Conservation (phyloP, 2,888 invertebrate species). For the Endomychus coccineus region DNA sequence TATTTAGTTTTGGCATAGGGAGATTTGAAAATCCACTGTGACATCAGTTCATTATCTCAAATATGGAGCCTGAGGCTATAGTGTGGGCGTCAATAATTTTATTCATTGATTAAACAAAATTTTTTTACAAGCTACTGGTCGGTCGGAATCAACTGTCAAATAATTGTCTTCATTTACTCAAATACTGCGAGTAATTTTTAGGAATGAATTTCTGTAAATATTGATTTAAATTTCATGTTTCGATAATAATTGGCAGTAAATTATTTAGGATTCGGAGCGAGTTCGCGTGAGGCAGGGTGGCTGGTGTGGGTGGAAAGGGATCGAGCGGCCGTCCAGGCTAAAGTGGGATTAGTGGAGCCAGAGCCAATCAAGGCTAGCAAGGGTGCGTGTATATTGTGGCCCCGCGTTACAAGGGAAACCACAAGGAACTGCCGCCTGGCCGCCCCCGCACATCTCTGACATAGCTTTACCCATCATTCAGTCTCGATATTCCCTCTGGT, state of each 20-base stretch:
- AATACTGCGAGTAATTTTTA: neutral
- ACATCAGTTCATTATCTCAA: too few species aligned
- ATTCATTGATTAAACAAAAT: too few species aligned
- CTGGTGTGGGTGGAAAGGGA: conserved; percentile 44
- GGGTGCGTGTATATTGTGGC: conserved; percentile 27
- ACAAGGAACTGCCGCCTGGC: conserved; percentile 23
- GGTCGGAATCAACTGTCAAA: too few species aligned
- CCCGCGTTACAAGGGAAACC: conserved; percentile 21
- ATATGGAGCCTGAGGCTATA: too few species aligned
- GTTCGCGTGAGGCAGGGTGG: conserved; percentile 22
- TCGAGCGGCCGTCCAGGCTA: conserved; percentile 59
- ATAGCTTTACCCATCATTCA: too few species aligned
- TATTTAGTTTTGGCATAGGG: too few species aligned
- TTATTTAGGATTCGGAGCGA: conserved; percentile 33
- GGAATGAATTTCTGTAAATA: conserved; percentile 12
- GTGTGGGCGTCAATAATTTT: too few species aligned
- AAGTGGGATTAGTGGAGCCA: conserved; percentile 63
- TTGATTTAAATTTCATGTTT: conserved; percentile 25
- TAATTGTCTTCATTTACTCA: neutral
- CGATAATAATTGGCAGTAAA: conserved; percentile 36
- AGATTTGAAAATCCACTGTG: too few species aligned
- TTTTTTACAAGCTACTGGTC: too few species aligned
- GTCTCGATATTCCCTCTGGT: too few species aligned
- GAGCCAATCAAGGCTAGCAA: conserved; percentile 56
- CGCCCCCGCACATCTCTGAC: too few species aligned